These are phyloP conservation scores for Drosophila pseudotalamancana DNA, from an alignment of 2,888 invertebrate species.

Conservation along the genomic window DNA sequence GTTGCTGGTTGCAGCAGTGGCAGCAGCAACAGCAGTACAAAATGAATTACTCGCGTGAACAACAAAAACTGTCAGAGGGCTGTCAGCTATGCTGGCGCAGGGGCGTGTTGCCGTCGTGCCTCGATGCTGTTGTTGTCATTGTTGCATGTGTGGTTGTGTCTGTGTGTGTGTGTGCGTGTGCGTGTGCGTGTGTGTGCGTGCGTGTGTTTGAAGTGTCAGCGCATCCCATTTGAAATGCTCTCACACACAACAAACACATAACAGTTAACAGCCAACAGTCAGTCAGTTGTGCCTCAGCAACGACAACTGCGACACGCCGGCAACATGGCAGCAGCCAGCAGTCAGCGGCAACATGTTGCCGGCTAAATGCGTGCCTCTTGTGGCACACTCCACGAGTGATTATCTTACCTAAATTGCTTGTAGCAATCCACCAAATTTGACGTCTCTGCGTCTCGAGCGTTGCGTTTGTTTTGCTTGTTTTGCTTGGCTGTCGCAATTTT, in stretches of 20 bases:
- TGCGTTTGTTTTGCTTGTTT: not conserved
- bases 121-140: conserved; percentile 26
- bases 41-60: conserved; percentile 84
- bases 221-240: conserved; percentile 78
- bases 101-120: conserved; percentile 32
- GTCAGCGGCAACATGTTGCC: conserved; percentile 64
- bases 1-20: conserved; percentile 7
- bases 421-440: conserved; percentile 73
- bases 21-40: conserved; percentile 72
- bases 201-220: conserved; percentile 77
- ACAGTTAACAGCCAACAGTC: conserved; percentile 77
- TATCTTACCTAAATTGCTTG: conserved; percentile 79
- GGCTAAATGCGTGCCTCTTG: conserved; percentile 12
- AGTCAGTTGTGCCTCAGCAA: conserved; percentile 42
- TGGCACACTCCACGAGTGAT: conserved; percentile 57
- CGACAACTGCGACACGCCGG: conserved; percentile 28
- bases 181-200: conserved; percentile 30
- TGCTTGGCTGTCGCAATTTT: conserved; percentile 61
- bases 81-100: conserved; percentile 76
- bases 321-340: conserved; percentile 45
- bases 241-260: conserved; percentile 8
- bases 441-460: conserved; percentile 22
- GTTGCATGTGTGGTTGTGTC: conserved; percentile 29
- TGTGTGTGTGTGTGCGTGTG: conserved; percentile 52
- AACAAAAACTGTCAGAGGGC: conserved; percentile 83